These are phyloP conservation scores for Andrena dorsata DNA, from an alignment of 2,888 invertebrate genomes.

Conservation along the genomic window DNA sequence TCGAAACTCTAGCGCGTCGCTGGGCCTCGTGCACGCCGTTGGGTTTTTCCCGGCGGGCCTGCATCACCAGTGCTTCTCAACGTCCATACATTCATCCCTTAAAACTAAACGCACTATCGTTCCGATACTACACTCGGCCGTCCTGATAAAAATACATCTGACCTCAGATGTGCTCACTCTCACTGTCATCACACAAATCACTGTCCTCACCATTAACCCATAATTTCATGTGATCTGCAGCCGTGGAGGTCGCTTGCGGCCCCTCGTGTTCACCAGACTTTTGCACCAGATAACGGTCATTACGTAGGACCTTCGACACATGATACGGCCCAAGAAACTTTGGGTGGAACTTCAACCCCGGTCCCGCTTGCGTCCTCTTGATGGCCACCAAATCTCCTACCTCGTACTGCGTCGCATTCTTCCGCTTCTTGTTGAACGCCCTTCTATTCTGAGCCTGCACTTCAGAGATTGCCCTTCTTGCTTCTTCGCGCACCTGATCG, in stretches of 20 bases:
- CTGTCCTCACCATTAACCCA: not conserved
- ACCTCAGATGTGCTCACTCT: too few species aligned
- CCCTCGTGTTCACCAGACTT: not conserved
- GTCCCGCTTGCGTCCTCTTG: not conserved
- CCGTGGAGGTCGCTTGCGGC: not conserved
- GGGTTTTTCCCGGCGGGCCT: too few species aligned
- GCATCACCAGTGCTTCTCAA: too few species aligned
- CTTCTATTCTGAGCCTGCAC: not conserved
- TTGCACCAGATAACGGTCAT: not conserved
- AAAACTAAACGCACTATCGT: too few species aligned
- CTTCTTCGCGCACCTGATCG: not conserved
- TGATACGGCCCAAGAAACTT: not conserved
- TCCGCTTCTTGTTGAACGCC: not conserved
- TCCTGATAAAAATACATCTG: too few species aligned
- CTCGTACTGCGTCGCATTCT: not conserved
- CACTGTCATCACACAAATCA: not conserved
- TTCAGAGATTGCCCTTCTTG: not conserved
- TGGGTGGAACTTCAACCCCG: not conserved
- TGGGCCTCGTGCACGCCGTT: too few species aligned
- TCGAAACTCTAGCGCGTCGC: too few species aligned
- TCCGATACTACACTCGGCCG: too few species aligned
- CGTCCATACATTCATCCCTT: too few species aligned
- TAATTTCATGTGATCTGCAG: not conserved
- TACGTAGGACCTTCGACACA: not conserved
- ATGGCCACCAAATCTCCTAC: not conserved